Evolutionary conservation across 2,888 invertebrate genomes (phyloP), one percentile per base, ranked within the genome.

Genomic region (Subacronicta megacephala): DNA sequence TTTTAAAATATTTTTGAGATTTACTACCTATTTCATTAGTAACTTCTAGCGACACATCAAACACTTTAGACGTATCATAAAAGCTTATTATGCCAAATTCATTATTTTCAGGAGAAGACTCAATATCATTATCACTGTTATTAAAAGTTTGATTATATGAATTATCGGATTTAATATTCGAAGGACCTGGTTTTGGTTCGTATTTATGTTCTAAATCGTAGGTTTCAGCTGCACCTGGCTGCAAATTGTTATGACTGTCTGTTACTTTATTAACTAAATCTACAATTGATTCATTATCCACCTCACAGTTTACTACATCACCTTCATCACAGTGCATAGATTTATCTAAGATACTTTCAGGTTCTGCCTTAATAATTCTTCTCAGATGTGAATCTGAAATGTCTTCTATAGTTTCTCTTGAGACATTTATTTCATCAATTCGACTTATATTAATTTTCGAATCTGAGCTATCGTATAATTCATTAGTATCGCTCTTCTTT

Each of bases 21-120:
- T 54, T 38, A 20, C 7, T 50, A n/a, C 6, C 1, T n/a, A 23
- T n/a, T 9, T 46, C 44, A 52, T 45, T 41, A 18, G 44, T 64
- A 65, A 59, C 55, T 33, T 87, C 85, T 55, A 81, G 40, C 13
- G 92, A 87, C 7, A 79, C 54, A 77, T 94, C 85, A 75, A 94
- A 92, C 36, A 92, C 43, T 78, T 89, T 91, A 10, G 94, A 93
- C 51, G 78, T 82, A 56, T 91, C 79, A 69, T 94, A 93, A 78
- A 93, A 94, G 70, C 93, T 94, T 65, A 83, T 73, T 59, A 94
- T 92, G 18, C 90, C 93, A 59, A 73, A 62, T 61, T 84, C 81
- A 73, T 80, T 81, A 49, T 82, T 80, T 69, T 91, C 89, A 46
- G 81, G 76, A 5, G 90, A 87, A 7, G 88, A 89, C 41, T 88